Evolutionary conservation across 2,888 invertebrate genomes (phyloP), one percentile per base, ranked within the genome.

Genomic region (Lepidocyrtinus sp.): DNA sequence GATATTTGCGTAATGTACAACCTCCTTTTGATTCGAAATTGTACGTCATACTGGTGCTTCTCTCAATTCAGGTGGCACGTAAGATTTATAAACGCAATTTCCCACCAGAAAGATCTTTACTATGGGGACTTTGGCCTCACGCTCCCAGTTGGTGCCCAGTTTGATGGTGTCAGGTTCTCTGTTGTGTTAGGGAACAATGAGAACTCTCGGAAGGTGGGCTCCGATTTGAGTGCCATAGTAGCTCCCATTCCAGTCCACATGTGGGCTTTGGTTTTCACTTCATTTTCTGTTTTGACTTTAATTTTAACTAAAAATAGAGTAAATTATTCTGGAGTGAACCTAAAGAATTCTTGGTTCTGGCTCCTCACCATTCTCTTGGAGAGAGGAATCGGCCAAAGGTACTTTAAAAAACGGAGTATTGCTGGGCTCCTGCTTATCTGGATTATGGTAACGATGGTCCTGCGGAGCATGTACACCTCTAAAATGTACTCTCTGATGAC

Each of bases 401-500:
- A n/a, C 12, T 15, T 63, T 22, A 63, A 63, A 1, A 17, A 26
- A 2, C 12, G 27, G 36, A 65, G 2, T 9, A 36, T 17, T 65
- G 17, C 17, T n/a, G 15, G 36, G 5, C 55, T 55, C 17, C 9
- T 26, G 9, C 17, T 26, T 2, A 36, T 9, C n/a, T 65, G 65
- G 65, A 17, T 65, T 5, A 36, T 36, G 17, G 17, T 36, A 1
- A 26, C 65, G 0, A 17, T 65, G n/a, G 17, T 68, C 1, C 9
- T 68, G n/a, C 19, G 67, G 25, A 19, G 22, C 17, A 46, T 45
- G 7, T 68, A 68, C 46, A 21, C 50, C 15, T 68, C 67, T n/a
- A 46, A 1, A 5, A 68, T 68, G 67, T 68, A 68, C 17, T 68
- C 67, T 21, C 1, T 46, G 2, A 46, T 68, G 24, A 68, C 67